A percentile compares a stretch with the other conserved stretches of the same genome.
phyloP scores from a whole-genome alignment of 2,797 vertebrate species.

The Staurois parvus region DNA sequence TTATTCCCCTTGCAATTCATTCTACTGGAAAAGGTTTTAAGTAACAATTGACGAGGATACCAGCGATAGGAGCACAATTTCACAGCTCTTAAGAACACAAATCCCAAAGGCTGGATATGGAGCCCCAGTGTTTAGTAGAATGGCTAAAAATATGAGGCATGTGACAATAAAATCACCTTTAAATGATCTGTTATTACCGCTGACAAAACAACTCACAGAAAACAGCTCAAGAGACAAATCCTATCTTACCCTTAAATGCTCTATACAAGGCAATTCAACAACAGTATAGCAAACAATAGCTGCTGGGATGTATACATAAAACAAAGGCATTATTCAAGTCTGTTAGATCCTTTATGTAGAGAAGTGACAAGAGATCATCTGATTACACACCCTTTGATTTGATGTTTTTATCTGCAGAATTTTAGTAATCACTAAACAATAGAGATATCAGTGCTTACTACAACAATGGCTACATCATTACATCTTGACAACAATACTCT shows the following conservation, averaged over 20 bases:
- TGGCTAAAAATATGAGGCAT: conserved; percentile 46
- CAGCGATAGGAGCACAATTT: conserved; percentile 45
- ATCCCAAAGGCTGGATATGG: conserved; percentile 32
- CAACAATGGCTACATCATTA: conserved; percentile 33
- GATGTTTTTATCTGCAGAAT: conserved; percentile 41
- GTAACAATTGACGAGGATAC: conserved; percentile 46
- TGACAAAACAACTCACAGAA: conserved; percentile 52
- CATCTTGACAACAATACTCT: conserved; percentile 18
- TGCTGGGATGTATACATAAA: conserved; percentile 16
- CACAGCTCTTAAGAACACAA: conserved; percentile 44
- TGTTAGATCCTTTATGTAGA: conserved; percentile 46
- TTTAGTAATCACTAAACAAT: conserved; percentile 51
- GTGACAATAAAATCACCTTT: conserved; percentile 53
- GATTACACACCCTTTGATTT: conserved; percentile 41
- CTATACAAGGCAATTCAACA: conserved; percentile 39
- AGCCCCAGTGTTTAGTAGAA: conserved; percentile 41
- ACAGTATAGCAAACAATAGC: conserved; percentile 24
- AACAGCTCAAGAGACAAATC: conserved; percentile 55
- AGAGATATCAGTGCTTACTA: conserved; percentile 7
- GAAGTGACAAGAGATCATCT: conserved; percentile 46
- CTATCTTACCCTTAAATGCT: conserved; percentile 47
- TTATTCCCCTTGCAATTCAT: conserved; percentile 43
- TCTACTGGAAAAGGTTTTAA: conserved; percentile 43
- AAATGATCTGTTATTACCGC: conserved; percentile 54
- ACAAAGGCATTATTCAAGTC: conserved; percentile 35